Base-by-base conservation (phyloP, 2,888 invertebrate species). In the Yponomeuta sedellus region DNA sequence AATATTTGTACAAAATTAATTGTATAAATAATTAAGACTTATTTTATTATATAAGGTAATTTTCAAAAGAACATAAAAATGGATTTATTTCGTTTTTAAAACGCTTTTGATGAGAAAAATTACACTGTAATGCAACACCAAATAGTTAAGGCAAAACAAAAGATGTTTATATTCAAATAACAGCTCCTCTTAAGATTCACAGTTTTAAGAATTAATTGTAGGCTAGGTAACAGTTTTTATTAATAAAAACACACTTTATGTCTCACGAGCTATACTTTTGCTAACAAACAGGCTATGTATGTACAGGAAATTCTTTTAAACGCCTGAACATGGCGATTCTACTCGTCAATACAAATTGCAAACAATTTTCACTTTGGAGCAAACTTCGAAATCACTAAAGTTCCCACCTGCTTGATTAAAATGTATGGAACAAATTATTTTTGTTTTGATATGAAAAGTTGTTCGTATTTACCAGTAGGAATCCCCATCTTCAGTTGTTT, bases 121-220 rank as follows among this genome's bases (percentile, higher is more conserved):
- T 44, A 81, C 83, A 88, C 86, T 89, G 87, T 90, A 88, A 87
- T 76, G 74, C 82, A 86, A 89, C 87, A 90, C 88, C 89, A 89
- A 88, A 83, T 90, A 88, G 83, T 70, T 71, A 88, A 88, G 83
- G 82, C 77, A 74, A 70, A 74, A 70, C 44, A 52, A 52, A 5
- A 52, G 68, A 68, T 75, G 76, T 76, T 77, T 1, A 34, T 52
- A 52, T 16, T 52, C 44, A 12, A 52, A 2, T 52, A 52, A 16
- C 12, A 52, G 16, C 16, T 52, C 44, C 44, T 52, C 5, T 52
- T 16, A 52, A 16, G 16, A 52, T 16, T 52, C 16, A 52, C 44
- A 16, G 44, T 52, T 52, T 52, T 52, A 52, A 16, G 44, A 52
- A 52, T 52, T 34, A 34, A 34, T 34, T 34, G 34, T 34, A 34